Evolutionary conservation across 2,888 invertebrate genomes (phyloP).

Genomic region (Drosophila falleni): DNA sequence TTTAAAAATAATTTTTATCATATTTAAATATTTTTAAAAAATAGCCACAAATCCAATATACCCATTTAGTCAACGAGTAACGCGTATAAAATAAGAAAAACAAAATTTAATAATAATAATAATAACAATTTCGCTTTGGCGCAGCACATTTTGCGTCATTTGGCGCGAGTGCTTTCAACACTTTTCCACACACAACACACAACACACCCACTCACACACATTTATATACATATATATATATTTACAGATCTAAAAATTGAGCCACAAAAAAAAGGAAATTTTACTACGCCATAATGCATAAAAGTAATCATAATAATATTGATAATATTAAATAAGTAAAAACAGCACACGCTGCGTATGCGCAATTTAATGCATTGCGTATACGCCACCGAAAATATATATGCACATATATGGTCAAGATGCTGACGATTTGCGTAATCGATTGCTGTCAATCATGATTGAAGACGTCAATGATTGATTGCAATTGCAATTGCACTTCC

Average conservation of each 20-base stretch:
- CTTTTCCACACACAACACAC: slow-evolving; percentile 31
- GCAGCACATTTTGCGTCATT: slow-evolving; percentile 71
- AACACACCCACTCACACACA: not conserved
- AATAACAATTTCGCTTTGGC: slow-evolving; percentile 68
- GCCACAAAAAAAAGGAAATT: slow-evolving; percentile 11
- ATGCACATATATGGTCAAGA: not conserved
- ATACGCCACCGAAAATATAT: slow-evolving; percentile 45
- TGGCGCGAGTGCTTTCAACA: slow-evolving; percentile 60
- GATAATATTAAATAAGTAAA: slow-evolving; percentile 34
- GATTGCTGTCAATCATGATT: slow-evolving; percentile 12
- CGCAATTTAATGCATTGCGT: slow-evolving; percentile 57
- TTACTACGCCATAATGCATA: slow-evolving; percentile 51
- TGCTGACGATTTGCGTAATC: not conserved
- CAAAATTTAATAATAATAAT: slow-evolving; percentile 54
- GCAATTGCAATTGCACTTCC: not conserved
- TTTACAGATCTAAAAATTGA: slow-evolving; percentile 40
- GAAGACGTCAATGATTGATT: slow-evolving; percentile 11
- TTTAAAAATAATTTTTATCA: no score
- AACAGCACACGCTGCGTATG: slow-evolving; percentile 61
- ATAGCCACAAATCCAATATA: not conserved
- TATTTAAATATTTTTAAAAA: no score
- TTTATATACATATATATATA: slow-evolving; percentile 10
- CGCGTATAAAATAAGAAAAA: not conserved
- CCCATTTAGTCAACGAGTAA: not conserved
- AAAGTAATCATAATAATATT: slow-evolving; percentile 12